Evolutionary conservation across 2,113 vertebrate genomes (phyloP).

Genomic region (human): DNA sequence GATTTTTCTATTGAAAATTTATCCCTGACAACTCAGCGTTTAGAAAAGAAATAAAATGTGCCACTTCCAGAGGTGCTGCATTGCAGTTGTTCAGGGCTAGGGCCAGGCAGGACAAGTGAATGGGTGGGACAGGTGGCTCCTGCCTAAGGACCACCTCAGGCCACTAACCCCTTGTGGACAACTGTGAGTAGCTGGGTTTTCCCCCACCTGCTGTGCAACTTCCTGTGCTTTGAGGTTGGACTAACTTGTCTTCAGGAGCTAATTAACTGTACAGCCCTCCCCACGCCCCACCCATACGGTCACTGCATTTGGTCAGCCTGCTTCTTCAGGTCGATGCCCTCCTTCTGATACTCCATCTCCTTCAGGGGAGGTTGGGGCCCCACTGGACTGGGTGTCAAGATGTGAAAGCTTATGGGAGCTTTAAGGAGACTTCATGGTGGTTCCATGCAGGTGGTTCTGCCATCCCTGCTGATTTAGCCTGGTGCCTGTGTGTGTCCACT

Average conservation of each 20-base stretch:
- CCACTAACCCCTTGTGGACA: background rate
- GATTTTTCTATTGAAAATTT: background rate
- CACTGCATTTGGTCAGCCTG: background rate
- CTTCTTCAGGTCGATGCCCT: background rate
- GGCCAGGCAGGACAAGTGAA: background rate
- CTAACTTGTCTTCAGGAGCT: background rate
- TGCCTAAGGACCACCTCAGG: background rate
- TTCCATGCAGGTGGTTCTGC: background rate
- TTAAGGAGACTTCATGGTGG: background rate
- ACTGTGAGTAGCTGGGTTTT: background rate
- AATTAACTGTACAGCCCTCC: background rate
- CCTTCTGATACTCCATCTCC: background rate
- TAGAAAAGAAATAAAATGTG: background rate
- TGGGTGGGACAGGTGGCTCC: background rate
- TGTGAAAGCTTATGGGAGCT: background rate
- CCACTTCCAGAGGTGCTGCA: background rate
- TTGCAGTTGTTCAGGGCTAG: background rate
- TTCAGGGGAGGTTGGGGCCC: background rate
- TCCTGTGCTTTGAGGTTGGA: background rate
- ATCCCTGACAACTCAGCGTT: background rate
- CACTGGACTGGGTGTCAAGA: background rate
- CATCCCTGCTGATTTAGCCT: conserved; percentile 53
- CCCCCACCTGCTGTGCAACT: background rate
- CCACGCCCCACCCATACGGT: background rate
- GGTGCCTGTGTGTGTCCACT: conserved; percentile 59